phyloP scores from a whole-genome alignment of 2,797 vertebrate species.

The Myotis daubentonii region DNA sequence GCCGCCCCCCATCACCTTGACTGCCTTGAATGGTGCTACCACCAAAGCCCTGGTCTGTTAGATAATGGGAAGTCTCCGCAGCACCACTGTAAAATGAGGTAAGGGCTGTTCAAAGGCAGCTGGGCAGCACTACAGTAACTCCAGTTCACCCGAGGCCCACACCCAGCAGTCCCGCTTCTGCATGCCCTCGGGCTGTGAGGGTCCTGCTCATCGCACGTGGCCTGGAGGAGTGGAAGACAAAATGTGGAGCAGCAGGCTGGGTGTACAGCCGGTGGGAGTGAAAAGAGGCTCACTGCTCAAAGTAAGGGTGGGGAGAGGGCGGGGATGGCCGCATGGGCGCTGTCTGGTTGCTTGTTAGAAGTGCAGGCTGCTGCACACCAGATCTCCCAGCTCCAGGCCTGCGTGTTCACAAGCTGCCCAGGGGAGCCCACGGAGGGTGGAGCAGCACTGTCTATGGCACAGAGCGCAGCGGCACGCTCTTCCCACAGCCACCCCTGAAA shows the following conservation, averaged over 20 bases:
- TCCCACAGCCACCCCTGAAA: background rate
- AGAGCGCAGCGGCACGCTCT: fast-evolving
- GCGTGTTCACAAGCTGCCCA: background rate
- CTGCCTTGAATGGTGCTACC: background rate
- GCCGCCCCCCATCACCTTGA: too few relatives aligned
- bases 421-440: too few relatives aligned
- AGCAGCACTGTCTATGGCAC: background rate
- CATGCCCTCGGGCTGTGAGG: fast-evolving
- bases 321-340: fast-evolving
- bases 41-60: background rate
- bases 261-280: too few relatives aligned
- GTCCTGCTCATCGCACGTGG: fast-evolving
- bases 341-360: too few relatives aligned
- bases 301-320: background rate
- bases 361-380: background rate
- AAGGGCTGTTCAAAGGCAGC: background rate
- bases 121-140: background rate
- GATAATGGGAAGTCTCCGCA: background rate
- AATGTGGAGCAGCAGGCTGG: too few relatives aligned
- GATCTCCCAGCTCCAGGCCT: too few relatives aligned
- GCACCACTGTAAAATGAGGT: background rate
- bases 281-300: background rate
- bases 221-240: background rate
- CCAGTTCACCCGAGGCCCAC: background rate
- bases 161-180: too few relatives aligned